phyloP scores from a whole-genome alignment of 2,888 invertebrate genomes.

The Ceriagrion tenellum region DNA sequence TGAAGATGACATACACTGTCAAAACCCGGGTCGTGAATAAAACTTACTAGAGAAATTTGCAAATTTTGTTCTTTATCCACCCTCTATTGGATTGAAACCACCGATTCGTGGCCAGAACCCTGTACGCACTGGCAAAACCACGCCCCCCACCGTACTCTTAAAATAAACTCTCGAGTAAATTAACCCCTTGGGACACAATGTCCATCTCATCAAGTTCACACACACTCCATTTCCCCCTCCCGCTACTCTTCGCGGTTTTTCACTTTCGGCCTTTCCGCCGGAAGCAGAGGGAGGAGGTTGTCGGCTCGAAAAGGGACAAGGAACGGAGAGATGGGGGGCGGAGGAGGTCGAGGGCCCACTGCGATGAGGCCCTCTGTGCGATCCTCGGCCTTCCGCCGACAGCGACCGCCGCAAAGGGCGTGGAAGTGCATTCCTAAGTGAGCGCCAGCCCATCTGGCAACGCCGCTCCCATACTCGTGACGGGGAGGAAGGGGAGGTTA shows the following conservation, averaged over 20 bases:
- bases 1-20: no score
- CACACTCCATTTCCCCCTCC: neutral
- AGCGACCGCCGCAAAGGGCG: neutral
- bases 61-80: no score
- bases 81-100: no score
- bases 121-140: no score
- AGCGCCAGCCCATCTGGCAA: neutral
- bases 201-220: neutral
- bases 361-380: neutral
- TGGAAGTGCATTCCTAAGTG: constrained; percentile 2
- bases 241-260: neutral
- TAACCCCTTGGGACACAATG: no score
- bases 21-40: no score
- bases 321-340: neutral
- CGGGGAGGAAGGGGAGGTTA: neutral
- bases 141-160: no score
- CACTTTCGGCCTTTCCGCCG: constrained; percentile 31
- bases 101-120: no score
- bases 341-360: neutral
- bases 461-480: neutral
- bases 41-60: no score
- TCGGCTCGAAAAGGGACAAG: neutral
- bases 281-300: neutral
- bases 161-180: no score
- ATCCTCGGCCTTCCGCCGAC: neutral